Percentiles rank a stretch among this genome's conserved stretches.
Evolutionary conservation across 2,113 vertebrate genomes (phyloP).

Genomic region (Turnix velox): DNA sequence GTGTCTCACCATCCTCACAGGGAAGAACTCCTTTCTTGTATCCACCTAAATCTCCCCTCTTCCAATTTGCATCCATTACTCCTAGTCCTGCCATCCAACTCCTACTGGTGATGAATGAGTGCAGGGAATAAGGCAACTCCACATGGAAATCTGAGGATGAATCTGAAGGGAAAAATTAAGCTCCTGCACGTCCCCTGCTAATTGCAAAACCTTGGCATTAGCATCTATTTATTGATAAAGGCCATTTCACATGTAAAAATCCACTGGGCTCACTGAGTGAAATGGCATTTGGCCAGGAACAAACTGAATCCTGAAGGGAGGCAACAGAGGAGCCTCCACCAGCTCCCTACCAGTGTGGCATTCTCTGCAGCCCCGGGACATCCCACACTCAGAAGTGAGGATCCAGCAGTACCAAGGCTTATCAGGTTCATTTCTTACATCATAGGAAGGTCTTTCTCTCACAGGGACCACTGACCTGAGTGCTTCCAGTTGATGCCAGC

Average conservation of each 20-base stretch:
- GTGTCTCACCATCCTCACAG: too few species aligned
- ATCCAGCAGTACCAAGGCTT: background rate
- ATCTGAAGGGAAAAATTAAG: background rate
- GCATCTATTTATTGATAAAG: background rate
- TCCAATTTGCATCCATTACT: too few species aligned
- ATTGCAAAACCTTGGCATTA: background rate
- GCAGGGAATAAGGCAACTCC: background rate
- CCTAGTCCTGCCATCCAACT: too few species aligned
- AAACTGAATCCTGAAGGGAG: background rate
- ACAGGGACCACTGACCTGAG: conserved; percentile 71
- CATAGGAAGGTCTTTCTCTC: background rate
- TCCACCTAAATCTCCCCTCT: too few species aligned
- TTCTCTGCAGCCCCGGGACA: background rate
- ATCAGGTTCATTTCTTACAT: background rate
- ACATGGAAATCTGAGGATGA: background rate
- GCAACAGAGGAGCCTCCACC: background rate
- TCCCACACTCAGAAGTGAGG: background rate
- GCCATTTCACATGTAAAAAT: accelerated
- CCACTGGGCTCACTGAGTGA: accelerated
- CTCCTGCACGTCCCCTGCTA: background rate
- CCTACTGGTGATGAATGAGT: background rate
- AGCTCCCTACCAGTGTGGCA: background rate
- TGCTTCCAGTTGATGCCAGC: conserved; percentile 60
- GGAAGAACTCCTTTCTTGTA: too few species aligned
- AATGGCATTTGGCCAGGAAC: background rate